These are phyloP conservation scores for Cyclura pinguis DNA, from an alignment of 2,797 vertebrate genomes.

Conservation along the genomic window DNA sequence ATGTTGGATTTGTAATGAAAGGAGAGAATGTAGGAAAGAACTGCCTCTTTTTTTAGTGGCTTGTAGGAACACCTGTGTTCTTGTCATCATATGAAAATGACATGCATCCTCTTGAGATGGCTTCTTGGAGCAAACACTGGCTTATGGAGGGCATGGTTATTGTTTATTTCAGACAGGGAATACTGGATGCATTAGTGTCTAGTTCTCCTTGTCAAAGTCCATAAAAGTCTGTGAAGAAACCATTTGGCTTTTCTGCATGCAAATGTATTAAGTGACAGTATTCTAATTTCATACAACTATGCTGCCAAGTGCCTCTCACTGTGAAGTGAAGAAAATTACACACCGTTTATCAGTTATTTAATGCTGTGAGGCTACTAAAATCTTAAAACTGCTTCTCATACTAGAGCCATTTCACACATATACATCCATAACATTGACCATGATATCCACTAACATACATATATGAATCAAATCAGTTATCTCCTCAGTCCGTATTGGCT, in stretches of 20 bases:
- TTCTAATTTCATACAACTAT: slow-evolving; percentile 59
- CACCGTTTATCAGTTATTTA: slow-evolving; percentile 26
- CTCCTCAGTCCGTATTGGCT: not conserved
- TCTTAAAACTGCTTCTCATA: not conserved
- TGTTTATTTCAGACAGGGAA: slow-evolving; percentile 27
- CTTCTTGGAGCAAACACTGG: slow-evolving; percentile 40
- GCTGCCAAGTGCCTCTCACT: slow-evolving; percentile 56
- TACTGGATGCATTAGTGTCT: slow-evolving; percentile 56
- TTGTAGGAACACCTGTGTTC: not conserved
- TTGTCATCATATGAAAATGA: slow-evolving; percentile 5
- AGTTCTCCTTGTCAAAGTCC: slow-evolving; percentile 63
- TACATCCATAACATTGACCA: not conserved
- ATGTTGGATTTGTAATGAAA: not conserved
- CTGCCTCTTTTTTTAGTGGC: slow-evolving; percentile 1
- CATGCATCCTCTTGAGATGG: not conserved
- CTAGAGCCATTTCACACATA: not conserved
- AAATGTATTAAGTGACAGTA: slow-evolving; percentile 59
- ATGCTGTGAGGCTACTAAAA: not conserved
- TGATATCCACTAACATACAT: not conserved
- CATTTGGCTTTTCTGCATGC: slow-evolving; percentile 44
- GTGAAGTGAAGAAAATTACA: slow-evolving; percentile 53
- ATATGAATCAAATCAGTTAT: not conserved
- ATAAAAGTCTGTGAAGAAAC: slow-evolving; percentile 56
- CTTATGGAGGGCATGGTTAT: slow-evolving; percentile 29
- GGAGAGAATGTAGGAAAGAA: not conserved